Evolutionary conservation across 1,140 invertebrate genomes (phyloP).

Genomic region (Propsilocerus akamusi): DNA sequence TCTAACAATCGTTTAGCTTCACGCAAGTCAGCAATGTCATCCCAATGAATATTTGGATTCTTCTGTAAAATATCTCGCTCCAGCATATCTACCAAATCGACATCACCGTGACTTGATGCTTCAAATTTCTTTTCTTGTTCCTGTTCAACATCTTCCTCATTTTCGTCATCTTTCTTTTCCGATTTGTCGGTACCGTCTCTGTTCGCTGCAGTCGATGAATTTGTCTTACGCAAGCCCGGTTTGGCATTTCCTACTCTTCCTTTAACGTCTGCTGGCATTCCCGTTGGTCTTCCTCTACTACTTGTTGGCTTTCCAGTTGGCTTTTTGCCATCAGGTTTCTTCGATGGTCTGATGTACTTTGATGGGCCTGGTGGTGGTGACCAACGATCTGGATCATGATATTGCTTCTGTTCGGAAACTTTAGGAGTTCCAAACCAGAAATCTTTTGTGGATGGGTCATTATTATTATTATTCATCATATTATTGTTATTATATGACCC

Average conservation of each 20-base stretch:
- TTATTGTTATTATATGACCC: too few relatives aligned
- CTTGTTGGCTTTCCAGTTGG: neutral
- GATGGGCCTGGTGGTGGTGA: constrained; percentile 64
- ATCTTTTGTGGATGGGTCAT: constrained; percentile 17
- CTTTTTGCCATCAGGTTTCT: neutral
- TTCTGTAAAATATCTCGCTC: constrained; percentile 96
- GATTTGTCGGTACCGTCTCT: constrained; percentile 32
- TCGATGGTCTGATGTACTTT: constrained; percentile 46
- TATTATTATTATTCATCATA: too few relatives aligned
- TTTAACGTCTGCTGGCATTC: neutral
- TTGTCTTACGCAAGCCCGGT: constrained; percentile 11
- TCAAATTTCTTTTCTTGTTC: constrained; percentile 81
- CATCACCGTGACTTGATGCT: constrained; percentile 62
- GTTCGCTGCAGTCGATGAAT: constrained; percentile 9
- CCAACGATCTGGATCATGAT: constrained; percentile 75
- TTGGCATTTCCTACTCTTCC: neutral
- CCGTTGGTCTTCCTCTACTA: neutral
- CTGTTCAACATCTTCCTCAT: constrained; percentile 49
- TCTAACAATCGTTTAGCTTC: constrained; percentile 90
- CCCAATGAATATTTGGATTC: constrained; percentile 93
- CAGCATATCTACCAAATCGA: constrained; percentile 82
- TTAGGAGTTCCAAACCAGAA: constrained; percentile 27
- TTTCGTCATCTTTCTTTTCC: constrained; percentile 40
- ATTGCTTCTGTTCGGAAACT: constrained; percentile 53
- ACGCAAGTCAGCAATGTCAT: constrained; percentile 90